Conservation (phyloP, 1,140 invertebrate genomes). For the Ceratosolen solmsi region DNA sequence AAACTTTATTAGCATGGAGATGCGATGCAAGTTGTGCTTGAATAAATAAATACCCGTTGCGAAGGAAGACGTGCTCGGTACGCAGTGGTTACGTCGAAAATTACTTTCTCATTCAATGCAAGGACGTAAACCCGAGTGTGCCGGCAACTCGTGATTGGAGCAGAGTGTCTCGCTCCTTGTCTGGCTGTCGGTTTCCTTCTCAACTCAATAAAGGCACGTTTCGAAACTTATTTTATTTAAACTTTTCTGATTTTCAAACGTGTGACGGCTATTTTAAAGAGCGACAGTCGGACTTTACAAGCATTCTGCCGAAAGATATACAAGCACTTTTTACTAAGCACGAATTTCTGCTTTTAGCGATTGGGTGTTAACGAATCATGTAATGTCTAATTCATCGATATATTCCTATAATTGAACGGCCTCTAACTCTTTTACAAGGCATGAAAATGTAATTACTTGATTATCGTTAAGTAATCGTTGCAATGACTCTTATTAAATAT, state of each 20-base stretch:
- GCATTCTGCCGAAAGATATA: too few species aligned
- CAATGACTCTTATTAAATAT: too few species aligned
- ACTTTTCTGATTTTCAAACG: constrained; percentile 55
- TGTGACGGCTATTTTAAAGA: neutral
- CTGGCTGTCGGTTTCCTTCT: neutral
- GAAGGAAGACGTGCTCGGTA: neutral
- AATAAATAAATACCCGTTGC: constrained; percentile 56
- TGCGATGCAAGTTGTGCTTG: constrained; percentile 36
- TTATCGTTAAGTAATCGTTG: too few species aligned
- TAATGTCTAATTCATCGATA: too few species aligned
- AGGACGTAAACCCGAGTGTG: neutral
- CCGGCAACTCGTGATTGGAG: neutral
- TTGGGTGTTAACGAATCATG: too few species aligned
- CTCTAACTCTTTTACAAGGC: too few species aligned
- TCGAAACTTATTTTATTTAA: constrained; percentile 62
- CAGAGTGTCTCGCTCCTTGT: neutral
- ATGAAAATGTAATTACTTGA: too few species aligned
- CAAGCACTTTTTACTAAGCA: too few species aligned
- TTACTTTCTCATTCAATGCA: constrained; percentile 23
- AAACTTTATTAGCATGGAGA: constrained; percentile 57
- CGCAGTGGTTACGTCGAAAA: neutral
- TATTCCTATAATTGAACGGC: too few species aligned
- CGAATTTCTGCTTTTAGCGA: too few species aligned
- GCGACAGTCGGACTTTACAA: neutral
- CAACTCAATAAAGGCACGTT: constrained; percentile 15